Conservation (phyloP, 2,797 vertebrate genomes). For the Helostoma temminkii region DNA sequence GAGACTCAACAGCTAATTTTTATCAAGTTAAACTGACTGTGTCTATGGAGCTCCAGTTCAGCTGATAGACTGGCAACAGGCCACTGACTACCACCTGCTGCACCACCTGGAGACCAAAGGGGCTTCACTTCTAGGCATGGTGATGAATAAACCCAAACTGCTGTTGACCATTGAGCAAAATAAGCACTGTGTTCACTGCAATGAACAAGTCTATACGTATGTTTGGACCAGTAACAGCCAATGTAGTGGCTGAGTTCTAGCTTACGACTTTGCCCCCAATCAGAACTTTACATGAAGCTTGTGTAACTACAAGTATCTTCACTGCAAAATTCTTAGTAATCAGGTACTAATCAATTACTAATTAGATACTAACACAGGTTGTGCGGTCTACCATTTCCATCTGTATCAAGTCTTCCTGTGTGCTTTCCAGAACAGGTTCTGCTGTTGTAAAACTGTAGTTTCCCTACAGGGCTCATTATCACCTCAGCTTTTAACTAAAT, state of each 20-base stretch:
- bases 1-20: background rate
- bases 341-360: background rate
- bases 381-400: background rate
- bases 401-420: background rate
- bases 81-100: conserved; percentile 64
- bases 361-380: conserved; percentile 2
- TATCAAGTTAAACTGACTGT: conserved; percentile 12
- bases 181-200: conserved; percentile 45
- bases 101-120: conserved; percentile 60
- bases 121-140: conserved; percentile 40
- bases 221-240: conserved; percentile 9
- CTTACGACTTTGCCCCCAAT: too few relatives aligned
- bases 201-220: conserved; percentile 20
- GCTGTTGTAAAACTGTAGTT: background rate
- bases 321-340: background rate
- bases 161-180: conserved; percentile 54
- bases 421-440: conserved; percentile 1
- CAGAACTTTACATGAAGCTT: background rate
- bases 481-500: conserved; percentile 20
- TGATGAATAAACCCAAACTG: conserved; percentile 58
- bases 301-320: background rate
- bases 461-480: conserved; percentile 12
- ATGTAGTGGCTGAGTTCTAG: background rate
- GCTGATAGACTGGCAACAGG: conserved; percentile 48
- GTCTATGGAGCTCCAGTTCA: conserved; percentile 10